These are phyloP conservation scores for Drosophila longiperda DNA, from an alignment of 2,888 invertebrate species.

Conservation along the genomic window DNA sequence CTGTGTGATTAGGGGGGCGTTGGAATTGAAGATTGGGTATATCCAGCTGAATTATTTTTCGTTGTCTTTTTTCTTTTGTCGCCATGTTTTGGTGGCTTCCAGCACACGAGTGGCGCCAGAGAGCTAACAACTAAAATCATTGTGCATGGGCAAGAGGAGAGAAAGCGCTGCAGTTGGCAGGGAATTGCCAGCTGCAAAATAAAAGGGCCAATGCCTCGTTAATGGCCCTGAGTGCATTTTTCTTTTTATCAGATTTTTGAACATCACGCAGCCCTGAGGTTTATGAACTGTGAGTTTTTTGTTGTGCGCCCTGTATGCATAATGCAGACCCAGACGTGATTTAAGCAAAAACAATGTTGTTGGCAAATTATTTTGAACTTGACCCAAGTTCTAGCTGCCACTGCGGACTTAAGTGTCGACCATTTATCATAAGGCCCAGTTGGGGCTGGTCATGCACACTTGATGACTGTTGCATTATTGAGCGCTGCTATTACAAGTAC, in stretches of 20 bases:
- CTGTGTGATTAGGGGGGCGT: slow-evolving; percentile 39
- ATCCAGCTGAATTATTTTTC: slow-evolving; percentile 19
- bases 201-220: slow-evolving; percentile 73
- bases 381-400: slow-evolving; percentile 54
- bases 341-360: slow-evolving; percentile 54
- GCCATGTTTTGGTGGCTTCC: slow-evolving; percentile 37
- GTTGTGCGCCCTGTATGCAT: slow-evolving; percentile 38
- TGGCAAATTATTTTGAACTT: slow-evolving; percentile 68
- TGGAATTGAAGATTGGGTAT: slow-evolving; percentile 11
- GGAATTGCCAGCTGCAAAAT: slow-evolving; percentile 41
- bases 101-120: slow-evolving; percentile 70
- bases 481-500: slow-evolving; percentile 50
- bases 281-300: slow-evolving; percentile 58
- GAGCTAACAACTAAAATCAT: slow-evolving; percentile 58
- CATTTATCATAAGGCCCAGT: slow-evolving; percentile 57
- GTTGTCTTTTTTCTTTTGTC: slow-evolving; percentile 23
- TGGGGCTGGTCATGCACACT: slow-evolving; percentile 17
- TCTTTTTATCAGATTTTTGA: slow-evolving; percentile 12
- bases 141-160: slow-evolving; percentile 15
- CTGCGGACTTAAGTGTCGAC: slow-evolving; percentile 28
- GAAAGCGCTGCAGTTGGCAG: slow-evolving; percentile 64
- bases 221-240: slow-evolving; percentile 62
- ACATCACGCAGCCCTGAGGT: slow-evolving; percentile 49
- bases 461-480: slow-evolving; percentile 46
- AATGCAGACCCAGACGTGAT: slow-evolving; percentile 41